Conservation (phyloP, 1,140 invertebrate genomes). For the Cephus cinctus region DNA sequence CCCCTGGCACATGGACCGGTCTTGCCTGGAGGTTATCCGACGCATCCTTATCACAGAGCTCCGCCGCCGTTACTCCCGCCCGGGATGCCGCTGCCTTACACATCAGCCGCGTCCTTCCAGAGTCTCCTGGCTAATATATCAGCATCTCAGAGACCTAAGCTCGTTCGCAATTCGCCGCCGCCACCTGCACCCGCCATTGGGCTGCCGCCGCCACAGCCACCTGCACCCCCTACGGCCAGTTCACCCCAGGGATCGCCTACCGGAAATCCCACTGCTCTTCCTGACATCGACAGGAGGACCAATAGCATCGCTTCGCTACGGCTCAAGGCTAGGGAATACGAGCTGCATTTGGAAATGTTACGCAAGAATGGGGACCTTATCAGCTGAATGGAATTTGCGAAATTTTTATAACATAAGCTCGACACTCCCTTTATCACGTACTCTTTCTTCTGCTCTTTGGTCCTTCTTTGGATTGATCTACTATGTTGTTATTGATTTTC, state of each 20-base stretch:
- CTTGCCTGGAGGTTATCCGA: conserved; percentile 46
- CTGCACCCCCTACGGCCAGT: conserved; percentile 58
- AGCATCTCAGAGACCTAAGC: conserved; percentile 62
- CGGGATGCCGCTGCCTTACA: conserved; percentile 65
- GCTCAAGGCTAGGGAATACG: conserved; percentile 89
- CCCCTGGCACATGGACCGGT: conserved; percentile 53
- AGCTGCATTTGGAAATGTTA: conserved; percentile 80
- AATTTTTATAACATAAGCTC: no score
- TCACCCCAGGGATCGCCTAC: conserved; percentile 47
- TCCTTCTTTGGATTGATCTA: no score
- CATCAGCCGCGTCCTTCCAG: conserved; percentile 75
- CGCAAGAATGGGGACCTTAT: conserved; percentile 80
- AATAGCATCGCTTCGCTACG: conserved; percentile 88
- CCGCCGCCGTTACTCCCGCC: conserved; percentile 65
- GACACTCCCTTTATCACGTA: no score
- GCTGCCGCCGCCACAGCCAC: conserved; percentile 58
- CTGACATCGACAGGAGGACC: conserved; percentile 77
- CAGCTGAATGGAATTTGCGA: conserved; percentile 63
- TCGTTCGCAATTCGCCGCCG: conserved; percentile 37
- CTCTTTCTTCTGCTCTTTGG: no score
- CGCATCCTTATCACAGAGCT: conserved; percentile 62
- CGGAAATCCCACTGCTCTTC: conserved; percentile 47
- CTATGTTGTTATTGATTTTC: no score
- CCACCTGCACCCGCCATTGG: conserved; percentile 47
- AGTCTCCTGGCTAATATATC: conserved; percentile 80